Conservation (phyloP, 2,888 invertebrate species). For the Tolmerus cingulatus region DNA sequence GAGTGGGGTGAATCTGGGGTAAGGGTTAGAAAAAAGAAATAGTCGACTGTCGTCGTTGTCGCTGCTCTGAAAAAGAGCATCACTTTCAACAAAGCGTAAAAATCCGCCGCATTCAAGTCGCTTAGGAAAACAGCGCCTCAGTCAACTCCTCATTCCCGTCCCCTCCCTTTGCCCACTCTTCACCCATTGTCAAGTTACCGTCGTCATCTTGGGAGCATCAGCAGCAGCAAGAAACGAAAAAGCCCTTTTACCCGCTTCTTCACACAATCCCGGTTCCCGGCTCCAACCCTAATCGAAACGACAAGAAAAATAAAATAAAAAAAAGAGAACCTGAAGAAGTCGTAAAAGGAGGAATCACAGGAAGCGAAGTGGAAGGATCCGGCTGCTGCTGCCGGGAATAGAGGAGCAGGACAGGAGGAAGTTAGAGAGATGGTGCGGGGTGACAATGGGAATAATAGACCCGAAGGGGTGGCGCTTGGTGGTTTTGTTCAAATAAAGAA, state of each 20-base stretch:
- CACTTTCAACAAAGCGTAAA: slow-evolving; percentile 19
- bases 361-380: not conserved
- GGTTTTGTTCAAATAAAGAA: slow-evolving; percentile 41
- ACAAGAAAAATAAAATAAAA: slow-evolving; percentile 11
- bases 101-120: not conserved
- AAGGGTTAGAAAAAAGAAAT: not conserved
- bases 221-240: not conserved
- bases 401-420: not conserved
- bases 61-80: slow-evolving; percentile 24
- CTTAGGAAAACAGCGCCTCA: not conserved
- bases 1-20: not conserved
- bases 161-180: not conserved
- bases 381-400: not conserved
- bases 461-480: not conserved
- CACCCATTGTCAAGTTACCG: not conserved
- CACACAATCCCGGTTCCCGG: not conserved
- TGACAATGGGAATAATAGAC: slow-evolving; percentile 18
- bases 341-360: slow-evolving; percentile 11
- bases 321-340: not conserved
- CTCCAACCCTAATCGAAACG: slow-evolving; percentile 26
- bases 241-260: slow-evolving; percentile 11
- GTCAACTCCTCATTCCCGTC: not conserved
- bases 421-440: not conserved
- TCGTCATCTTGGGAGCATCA: not conserved
- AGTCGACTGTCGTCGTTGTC: not conserved